Evolutionary conservation across 1,140 invertebrate species (phyloP).

Genomic region (Papilio polytes): DNA sequence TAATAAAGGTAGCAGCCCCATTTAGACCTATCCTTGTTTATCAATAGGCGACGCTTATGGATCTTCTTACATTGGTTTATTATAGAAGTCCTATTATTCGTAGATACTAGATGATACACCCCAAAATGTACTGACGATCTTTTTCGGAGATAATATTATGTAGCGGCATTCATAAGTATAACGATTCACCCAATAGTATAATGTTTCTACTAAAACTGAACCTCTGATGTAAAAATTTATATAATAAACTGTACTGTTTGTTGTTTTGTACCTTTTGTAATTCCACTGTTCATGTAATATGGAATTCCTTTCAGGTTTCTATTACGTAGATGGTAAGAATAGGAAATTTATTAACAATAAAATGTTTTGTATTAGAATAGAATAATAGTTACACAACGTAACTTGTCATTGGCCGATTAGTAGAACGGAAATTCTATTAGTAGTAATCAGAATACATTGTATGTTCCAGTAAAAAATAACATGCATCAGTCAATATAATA

Average conservation of each 20-base stretch:
- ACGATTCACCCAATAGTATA: no score
- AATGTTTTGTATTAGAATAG: conserved; percentile 13
- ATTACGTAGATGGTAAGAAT: background rate
- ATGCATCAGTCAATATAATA: background rate
- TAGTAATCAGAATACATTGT: conserved; percentile 8
- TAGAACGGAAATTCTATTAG: conserved; percentile 15
- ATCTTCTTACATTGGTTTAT: no score
- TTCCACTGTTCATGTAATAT: background rate
- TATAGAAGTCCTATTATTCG: no score
- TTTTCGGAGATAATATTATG: no score
- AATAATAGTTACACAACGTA: background rate
- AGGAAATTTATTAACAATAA: background rate
- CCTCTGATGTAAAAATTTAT: background rate
- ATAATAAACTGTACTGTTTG: background rate
- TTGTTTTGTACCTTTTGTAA: background rate
- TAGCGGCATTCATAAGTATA: no score
- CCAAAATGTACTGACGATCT: no score
- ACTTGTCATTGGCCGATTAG: conserved; percentile 2
- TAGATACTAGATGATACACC: no score
- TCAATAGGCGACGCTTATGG: no score
- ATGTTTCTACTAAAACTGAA: no score
- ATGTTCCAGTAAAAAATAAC: background rate
- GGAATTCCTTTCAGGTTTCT: background rate
- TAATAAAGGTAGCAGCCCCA: no score
- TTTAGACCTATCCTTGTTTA: no score